Conservation (phyloP, 2,113 vertebrate genomes). For the Grammatotria lemairii region DNA sequence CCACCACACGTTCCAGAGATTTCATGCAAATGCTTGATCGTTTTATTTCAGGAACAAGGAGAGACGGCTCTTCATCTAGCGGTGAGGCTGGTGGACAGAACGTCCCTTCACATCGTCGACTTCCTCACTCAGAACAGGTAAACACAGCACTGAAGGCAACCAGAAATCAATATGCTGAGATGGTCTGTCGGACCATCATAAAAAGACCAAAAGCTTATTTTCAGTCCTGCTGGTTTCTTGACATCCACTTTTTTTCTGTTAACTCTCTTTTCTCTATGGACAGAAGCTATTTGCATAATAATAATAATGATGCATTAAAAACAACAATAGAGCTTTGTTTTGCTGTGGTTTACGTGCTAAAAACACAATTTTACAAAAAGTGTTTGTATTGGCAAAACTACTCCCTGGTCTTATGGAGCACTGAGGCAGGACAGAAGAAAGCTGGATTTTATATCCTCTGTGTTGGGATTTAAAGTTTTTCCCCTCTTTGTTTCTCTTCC, state of each 20-base stretch:
- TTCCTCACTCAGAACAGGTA: conserved; percentile 97
- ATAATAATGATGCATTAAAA: background rate
- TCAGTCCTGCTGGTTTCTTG: background rate
- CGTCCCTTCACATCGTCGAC: conserved; percentile 95
- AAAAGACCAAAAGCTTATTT: background rate
- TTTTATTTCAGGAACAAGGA: conserved; percentile 80
- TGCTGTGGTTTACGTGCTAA: background rate
- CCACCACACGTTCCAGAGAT: background rate
- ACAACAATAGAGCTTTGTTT: background rate
- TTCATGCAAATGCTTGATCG: background rate
- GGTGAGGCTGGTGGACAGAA: conserved; percentile 91
- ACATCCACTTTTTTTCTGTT: background rate
- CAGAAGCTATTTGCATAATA: background rate
- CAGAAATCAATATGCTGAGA: background rate
- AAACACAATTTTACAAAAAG: background rate
- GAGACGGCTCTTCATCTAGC: conserved; percentile 95
- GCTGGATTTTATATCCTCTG: background rate
- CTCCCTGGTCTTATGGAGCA: background rate
- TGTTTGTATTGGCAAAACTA: background rate
- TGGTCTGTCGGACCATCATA: background rate
- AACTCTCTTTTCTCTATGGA: background rate
- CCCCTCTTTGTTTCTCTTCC: background rate
- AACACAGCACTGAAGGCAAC: background rate
- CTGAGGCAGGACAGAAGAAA: background rate
- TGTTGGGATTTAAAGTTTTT: background rate